A percentile compares a stretch with the other conserved stretches of the same genome.
Evolutionary conservation across 2,888 invertebrate species (phyloP).

Genomic region (Rhyacophila evoluta): DNA sequence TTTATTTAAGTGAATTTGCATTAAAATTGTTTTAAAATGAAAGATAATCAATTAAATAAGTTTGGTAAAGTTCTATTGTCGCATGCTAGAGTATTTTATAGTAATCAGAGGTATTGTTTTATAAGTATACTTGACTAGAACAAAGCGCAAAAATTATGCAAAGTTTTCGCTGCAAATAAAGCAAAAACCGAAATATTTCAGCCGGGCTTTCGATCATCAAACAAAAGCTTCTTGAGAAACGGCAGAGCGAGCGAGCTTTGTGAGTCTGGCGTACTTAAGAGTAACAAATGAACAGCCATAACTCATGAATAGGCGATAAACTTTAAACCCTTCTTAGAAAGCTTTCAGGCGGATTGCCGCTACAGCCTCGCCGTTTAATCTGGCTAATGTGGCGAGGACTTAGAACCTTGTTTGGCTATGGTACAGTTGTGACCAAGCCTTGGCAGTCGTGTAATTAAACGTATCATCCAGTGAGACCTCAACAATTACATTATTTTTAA

Average conservation of each 20-base stretch:
- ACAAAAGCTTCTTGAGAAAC: constrained; percentile 10
- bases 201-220: constrained; percentile 9
- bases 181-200: constrained; percentile 16
- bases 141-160: constrained; percentile 14
- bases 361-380: constrained; percentile 49
- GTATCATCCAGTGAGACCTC: no score
- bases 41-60: no score
- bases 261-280: constrained; percentile 34
- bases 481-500: no score
- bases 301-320: constrained; percentile 54
- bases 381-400: constrained; percentile 54
- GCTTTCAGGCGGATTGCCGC: constrained; percentile 54
- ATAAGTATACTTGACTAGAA: not conserved
- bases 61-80: no score
- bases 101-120: no score
- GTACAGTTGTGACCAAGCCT: not conserved
- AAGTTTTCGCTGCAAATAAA: constrained; percentile 6
- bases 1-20: no score
- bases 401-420: constrained; percentile 18
- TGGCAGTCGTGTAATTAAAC: not conserved
- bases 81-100: no score
- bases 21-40: no score
- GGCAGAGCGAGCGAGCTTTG: not conserved
- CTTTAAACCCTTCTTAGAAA: constrained; percentile 49
- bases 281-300: constrained; percentile 50